Base-by-base conservation (phyloP, 2,797 vertebrate species). In the Parambassis ranga region DNA sequence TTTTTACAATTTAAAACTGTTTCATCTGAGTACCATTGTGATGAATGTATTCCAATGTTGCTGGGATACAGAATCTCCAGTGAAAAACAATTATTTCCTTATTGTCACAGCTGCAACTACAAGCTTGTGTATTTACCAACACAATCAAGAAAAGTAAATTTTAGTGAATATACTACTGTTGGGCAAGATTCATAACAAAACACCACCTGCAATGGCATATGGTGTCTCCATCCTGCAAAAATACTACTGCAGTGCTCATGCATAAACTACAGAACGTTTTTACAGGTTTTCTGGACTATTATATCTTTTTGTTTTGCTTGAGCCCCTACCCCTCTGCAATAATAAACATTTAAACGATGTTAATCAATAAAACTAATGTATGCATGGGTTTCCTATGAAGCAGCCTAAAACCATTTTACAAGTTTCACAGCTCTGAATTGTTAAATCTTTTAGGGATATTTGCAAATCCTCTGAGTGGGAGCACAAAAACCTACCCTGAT, bases 171-270 rank as follows among this genome's bases (percentile, higher is more conserved):
- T 46, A n/a, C 62, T 57, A 41, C 56, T 74, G 35, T 65, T 38
- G 38, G 46, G 53, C 22, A 32, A n/a, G 30, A 46, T 79, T 71
- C 36, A 58, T 37, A 66, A 77, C 75, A 72, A n/a, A 77, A 82
- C 65, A 61, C 42, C 81, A 82, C 79, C 81, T 86, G 81, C 65
- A 73, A 50, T 13, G 35, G 27, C 75, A 81, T 79, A 75, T 83
- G 78, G 26, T 66, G 44, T 39, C 51, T 38, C 57, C 1, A 1
- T 55, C 65, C 59, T 57, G 13, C 5, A n/a, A n/a, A n/a, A n/a
- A n/a, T n/a, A n/a, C 65, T 30, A 48, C 24, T 41, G 33, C 65
- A 37, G 16, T 16, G 16, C 23, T 27, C n/a, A 7, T 26, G n/a
- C n/a, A n/a, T n/a, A n/a, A n/a, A n/a, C n/a, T n/a, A n/a, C n/a